Percentiles rank a stretch among this genome's conserved stretches.
These are phyloP conservation scores for Dicyrtoma fusca DNA, from an alignment of 2,888 invertebrate species.

Conservation along the genomic window DNA sequence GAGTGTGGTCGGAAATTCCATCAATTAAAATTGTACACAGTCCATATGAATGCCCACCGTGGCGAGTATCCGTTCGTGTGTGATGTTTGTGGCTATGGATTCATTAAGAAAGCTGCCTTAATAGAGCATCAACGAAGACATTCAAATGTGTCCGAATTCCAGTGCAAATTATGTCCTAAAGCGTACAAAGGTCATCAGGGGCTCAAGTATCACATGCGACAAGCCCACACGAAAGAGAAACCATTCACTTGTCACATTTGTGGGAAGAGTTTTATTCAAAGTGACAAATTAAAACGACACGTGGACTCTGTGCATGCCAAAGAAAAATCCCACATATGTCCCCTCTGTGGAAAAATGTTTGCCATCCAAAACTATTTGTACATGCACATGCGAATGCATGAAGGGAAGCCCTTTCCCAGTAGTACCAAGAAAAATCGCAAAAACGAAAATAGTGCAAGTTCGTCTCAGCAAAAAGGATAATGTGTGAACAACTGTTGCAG, in stretches of 20 bases:
- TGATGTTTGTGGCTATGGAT: neutral
- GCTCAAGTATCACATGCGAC: constrained; percentile 5
- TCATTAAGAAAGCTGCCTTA: neutral
- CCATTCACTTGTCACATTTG: constrained; percentile 4
- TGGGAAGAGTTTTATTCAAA: neutral
- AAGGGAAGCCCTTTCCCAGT: neutral
- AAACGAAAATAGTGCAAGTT: neutral
- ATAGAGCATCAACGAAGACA: neutral
- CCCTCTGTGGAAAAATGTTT: constrained; percentile 10
- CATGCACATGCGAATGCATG: constrained; percentile 10
- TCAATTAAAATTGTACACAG: neutral
- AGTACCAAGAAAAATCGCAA: neutral
- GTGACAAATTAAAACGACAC: constrained; percentile 14
- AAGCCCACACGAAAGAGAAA: neutral
- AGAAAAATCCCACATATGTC: neutral
- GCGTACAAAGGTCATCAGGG: constrained; percentile 18
- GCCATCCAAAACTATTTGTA: constrained; percentile 12
- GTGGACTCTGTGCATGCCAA: neutral
- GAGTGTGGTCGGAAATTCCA: constrained; percentile 10
- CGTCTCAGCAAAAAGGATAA: neutral
- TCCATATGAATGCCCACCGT: constrained; percentile 1
- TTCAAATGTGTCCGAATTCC: neutral
- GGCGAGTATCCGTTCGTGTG: constrained; percentile 2
- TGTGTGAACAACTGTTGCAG: neutral
- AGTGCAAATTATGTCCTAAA: constrained; percentile 2